These are phyloP conservation scores for Campylomormyrus numenius DNA, from an alignment of 2,113 vertebrate genomes.

Conservation along the genomic window DNA sequence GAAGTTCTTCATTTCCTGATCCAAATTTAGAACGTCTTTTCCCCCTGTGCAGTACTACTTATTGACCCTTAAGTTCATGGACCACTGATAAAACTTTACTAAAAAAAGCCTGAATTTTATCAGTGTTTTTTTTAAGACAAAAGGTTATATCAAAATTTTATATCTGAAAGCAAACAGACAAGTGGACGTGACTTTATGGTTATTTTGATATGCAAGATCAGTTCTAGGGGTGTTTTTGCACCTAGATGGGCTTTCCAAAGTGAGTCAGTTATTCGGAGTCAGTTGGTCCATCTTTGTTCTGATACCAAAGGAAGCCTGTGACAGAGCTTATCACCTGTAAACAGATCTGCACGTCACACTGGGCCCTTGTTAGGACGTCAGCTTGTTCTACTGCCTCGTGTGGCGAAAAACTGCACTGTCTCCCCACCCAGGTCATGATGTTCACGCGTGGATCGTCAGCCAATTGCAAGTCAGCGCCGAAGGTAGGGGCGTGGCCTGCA, in stretches of 20 bases:
- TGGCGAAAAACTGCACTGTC: background rate
- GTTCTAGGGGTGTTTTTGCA: background rate
- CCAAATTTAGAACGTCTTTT: background rate
- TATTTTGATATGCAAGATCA: background rate
- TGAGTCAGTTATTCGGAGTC: background rate
- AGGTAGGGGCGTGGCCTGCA: slow-evolving; percentile 43
- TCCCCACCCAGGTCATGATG: slow-evolving; percentile 49
- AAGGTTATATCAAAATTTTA: background rate
- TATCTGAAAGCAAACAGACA: background rate
- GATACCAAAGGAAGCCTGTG: background rate
- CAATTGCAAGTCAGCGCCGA: slow-evolving; percentile 49
- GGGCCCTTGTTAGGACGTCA: background rate
- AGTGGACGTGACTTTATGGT: background rate
- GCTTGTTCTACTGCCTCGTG: background rate
- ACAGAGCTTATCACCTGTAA: background rate
- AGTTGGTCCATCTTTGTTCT: background rate
- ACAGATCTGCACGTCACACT: background rate
- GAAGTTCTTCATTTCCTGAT: background rate
- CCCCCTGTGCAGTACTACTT: background rate
- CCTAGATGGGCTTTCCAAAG: background rate
- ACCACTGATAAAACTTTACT: background rate
- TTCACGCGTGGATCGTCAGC: slow-evolving; percentile 55
- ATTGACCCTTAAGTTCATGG: background rate
- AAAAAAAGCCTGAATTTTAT: background rate
- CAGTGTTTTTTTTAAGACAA: background rate